Base-by-base conservation (phyloP, 1,140 invertebrate genomes). In the Drosophila watanabei region DNA sequence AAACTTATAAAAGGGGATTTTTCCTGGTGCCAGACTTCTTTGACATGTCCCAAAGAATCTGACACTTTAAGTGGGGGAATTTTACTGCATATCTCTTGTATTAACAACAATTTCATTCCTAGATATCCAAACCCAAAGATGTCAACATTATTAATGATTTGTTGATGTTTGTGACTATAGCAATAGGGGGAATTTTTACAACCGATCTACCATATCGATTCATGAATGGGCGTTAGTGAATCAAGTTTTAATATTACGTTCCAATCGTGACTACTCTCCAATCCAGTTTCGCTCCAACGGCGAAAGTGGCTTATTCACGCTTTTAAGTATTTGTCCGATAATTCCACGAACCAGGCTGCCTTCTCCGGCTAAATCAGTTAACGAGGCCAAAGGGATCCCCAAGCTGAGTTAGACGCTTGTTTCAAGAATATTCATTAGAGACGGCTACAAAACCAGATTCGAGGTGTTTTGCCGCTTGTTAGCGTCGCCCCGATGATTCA, bases 391-490 rank as follows among this genome's bases (percentile, higher is more conserved):
- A 49, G 85, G 80, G 61, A 84, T 85, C 78, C 81, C 86, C 85
- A 60, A 45, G 59, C 56, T 11, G 58, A 30, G 24, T 39, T 45
- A 24, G 56, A 32, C 54, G 28, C 49, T 69, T 43, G 51, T 65
- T 80, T 83, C 7, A 69, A 70, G 80, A 72, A 89, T 88, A 72
- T 90, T 85, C 66, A 88, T 88, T 88, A 73, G 71, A 72, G 66
- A 65, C 37, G 49, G 32, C 68, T 43, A 57, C 49, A n/a, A 78
- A 88, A 76, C 79, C 82, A 87, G 83, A 82, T 87, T 71, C 48
- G 62, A 73, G 69, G 52, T 69, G 70, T 75, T 72, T 80, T 66
- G 64, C 46, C 46, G 62, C 54, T 77, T 69, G 64, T 32, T 71
- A 58, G 48, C 59, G 7, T 45, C 46, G 58, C 65, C 75, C 37